These are phyloP conservation scores for Drosophila melanica DNA, from an alignment of 1,140 invertebrate species.

Conservation along the genomic window DNA sequence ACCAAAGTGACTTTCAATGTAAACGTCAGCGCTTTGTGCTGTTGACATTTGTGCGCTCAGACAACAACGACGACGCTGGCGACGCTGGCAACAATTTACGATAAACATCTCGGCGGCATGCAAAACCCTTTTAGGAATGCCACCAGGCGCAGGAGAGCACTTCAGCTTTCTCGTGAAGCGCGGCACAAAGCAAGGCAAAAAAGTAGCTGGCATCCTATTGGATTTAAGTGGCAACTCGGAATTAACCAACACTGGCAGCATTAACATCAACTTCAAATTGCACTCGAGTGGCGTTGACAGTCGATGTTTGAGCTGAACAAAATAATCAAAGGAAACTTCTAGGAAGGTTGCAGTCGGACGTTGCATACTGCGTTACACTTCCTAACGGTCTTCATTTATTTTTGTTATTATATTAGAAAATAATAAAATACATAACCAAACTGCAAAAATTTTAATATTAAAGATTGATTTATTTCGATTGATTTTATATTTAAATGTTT, in stretches of 20 bases:
- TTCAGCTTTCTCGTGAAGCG: slow-evolving; percentile 30
- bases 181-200: slow-evolving; percentile 9
- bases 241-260: slow-evolving; percentile 36
- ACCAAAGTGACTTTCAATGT: slow-evolving; percentile 81
- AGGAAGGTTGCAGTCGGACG: too few species aligned
- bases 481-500: too few species aligned
- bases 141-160: slow-evolving; percentile 62
- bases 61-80: slow-evolving; percentile 53
- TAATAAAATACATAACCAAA: too few species aligned
- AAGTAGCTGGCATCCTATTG: slow-evolving; percentile 35
- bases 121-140: slow-evolving; percentile 77
- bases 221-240: slow-evolving; percentile 37
- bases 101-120: slow-evolving; percentile 82
- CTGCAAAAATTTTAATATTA: too few species aligned
- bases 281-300: slow-evolving; percentile 20
- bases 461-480: too few species aligned
- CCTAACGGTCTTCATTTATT: too few species aligned
- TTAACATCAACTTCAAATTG: slow-evolving; percentile 41
- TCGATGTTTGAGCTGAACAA: not conserved
- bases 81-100: slow-evolving; percentile 73
- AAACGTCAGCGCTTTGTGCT: slow-evolving; percentile 80
- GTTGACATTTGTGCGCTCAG: slow-evolving; percentile 78
- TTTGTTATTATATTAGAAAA: too few species aligned
- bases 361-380: too few species aligned
- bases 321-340: not conserved